A percentile compares a stretch with the other conserved stretches of the same genome.
phyloP scores from a whole-genome alignment of 1,140 invertebrate species.

The Notospermus geniculatus region DNA sequence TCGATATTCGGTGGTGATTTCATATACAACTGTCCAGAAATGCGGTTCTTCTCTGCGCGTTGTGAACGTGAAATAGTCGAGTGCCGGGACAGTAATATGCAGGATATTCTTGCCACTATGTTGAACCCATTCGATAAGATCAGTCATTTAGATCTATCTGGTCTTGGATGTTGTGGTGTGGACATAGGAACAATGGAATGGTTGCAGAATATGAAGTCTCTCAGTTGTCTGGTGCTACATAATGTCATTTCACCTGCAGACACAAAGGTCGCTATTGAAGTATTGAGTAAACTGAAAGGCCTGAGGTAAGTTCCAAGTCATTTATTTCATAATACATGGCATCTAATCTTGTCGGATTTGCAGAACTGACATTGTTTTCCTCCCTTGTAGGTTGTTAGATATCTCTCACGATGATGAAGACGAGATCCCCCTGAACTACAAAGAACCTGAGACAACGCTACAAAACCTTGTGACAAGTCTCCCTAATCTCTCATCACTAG shows the following conservation, averaged over 20 bases:
- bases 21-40: slow-evolving; percentile 66
- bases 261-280: slow-evolving; percentile 56
- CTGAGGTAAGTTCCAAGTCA: slow-evolving; percentile 53
- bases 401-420: slow-evolving; percentile 70
- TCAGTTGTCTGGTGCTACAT: slow-evolving; percentile 68
- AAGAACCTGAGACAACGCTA: slow-evolving; percentile 66
- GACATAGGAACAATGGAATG: slow-evolving; percentile 18
- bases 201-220: slow-evolving; percentile 28
- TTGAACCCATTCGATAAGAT: slow-evolving; percentile 64
- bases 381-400: slow-evolving; percentile 71
- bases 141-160: slow-evolving; percentile 74
- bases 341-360: not conserved
- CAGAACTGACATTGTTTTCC: not conserved
- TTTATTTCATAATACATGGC: slow-evolving; percentile 1
- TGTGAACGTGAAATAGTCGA: slow-evolving; percentile 52
- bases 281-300: slow-evolving; percentile 62
- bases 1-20: slow-evolving; percentile 38
- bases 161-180: slow-evolving; percentile 58
- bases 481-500: slow-evolving; percentile 73
- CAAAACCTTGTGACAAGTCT: slow-evolving; percentile 70
- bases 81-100: slow-evolving; percentile 20
- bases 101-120: slow-evolving; percentile 61
- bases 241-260: slow-evolving; percentile 54
- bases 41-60: slow-evolving; percentile 65
- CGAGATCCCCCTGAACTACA: slow-evolving; percentile 40